Percentiles rank a stretch among this genome's conserved stretches.
These are phyloP conservation scores for Dicrurus megarhynchus DNA, from an alignment of 2,113 vertebrate species.

Conservation along the genomic window DNA sequence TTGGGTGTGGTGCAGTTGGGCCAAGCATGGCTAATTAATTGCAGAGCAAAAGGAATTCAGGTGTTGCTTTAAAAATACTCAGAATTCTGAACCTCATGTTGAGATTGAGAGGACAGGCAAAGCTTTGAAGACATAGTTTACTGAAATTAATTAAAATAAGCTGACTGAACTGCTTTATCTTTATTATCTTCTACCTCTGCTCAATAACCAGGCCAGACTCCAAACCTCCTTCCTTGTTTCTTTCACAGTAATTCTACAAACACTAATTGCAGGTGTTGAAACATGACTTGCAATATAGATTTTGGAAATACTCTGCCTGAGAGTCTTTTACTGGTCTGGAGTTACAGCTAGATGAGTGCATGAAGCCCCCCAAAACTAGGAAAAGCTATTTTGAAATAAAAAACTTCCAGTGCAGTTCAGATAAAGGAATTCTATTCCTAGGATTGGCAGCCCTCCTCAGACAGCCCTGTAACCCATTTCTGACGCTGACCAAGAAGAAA, in stretches of 20 bases:
- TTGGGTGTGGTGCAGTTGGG: background rate
- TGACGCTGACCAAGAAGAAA: background rate
- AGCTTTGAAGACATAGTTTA: background rate
- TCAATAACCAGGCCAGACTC: background rate
- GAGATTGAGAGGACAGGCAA: background rate
- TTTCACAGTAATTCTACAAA: background rate
- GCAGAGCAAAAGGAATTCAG: background rate
- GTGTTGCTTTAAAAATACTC: background rate
- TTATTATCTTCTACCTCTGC: background rate
- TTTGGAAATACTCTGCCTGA: background rate
- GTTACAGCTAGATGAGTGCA: background rate
- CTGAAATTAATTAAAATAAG: background rate
- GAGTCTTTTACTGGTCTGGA: background rate
- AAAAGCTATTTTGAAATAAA: background rate
- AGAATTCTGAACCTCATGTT: background rate
- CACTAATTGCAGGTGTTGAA: background rate
- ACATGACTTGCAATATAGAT: background rate
- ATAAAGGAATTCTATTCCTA: background rate
- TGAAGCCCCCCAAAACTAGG: background rate
- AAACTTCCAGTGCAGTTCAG: background rate
- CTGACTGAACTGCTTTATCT: background rate
- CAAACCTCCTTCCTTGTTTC: background rate
- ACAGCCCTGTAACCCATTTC: background rate
- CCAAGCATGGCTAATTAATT: background rate
- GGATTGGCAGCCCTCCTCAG: background rate